phyloP scores from a whole-genome alignment of 2,888 invertebrate genomes.

The Lissonota sp. region DNA sequence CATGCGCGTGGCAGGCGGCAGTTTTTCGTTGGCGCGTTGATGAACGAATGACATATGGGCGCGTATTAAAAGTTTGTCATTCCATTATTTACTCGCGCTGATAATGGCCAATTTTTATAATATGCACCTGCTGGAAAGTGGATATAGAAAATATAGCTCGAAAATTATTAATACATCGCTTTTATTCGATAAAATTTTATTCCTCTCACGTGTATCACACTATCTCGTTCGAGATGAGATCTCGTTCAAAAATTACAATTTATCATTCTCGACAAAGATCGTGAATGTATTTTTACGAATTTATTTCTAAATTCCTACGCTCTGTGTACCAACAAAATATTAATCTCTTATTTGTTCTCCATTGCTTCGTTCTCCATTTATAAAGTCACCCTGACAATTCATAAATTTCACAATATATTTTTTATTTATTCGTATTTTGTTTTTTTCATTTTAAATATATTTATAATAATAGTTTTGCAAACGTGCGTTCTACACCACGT shows the following conservation, averaged over 20 bases:
- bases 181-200: slow-evolving; percentile 51
- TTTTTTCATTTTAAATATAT: too few relatives aligned
- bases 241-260: slow-evolving; percentile 5
- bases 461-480: slow-evolving; percentile 17
- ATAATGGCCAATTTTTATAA: too few relatives aligned
- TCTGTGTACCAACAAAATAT: slow-evolving; percentile 42
- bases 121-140: too few relatives aligned
- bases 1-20: slow-evolving; percentile 30
- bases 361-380: slow-evolving; percentile 1
- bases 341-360: neutral
- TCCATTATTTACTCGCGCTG: too few relatives aligned
- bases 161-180: too few relatives aligned
- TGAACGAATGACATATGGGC: too few relatives aligned
- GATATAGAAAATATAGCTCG: too few relatives aligned
- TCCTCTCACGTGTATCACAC: slow-evolving; percentile 8
- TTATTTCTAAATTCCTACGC: slow-evolving; percentile 1
- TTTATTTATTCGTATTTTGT: too few relatives aligned
- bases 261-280: slow-evolving; percentile 11
- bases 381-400: too few relatives aligned
- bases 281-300: neutral
- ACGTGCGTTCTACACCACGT: slow-evolving; percentile 10
- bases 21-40: neutral
- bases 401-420: too few relatives aligned
- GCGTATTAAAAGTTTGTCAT: too few relatives aligned
- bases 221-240: slow-evolving; percentile 27